Percentiles rank a stretch among this genome's conserved stretches.
Evolutionary conservation across 1,140 invertebrate genomes (phyloP).

Genomic region (Philotrypesis tridentata): DNA sequence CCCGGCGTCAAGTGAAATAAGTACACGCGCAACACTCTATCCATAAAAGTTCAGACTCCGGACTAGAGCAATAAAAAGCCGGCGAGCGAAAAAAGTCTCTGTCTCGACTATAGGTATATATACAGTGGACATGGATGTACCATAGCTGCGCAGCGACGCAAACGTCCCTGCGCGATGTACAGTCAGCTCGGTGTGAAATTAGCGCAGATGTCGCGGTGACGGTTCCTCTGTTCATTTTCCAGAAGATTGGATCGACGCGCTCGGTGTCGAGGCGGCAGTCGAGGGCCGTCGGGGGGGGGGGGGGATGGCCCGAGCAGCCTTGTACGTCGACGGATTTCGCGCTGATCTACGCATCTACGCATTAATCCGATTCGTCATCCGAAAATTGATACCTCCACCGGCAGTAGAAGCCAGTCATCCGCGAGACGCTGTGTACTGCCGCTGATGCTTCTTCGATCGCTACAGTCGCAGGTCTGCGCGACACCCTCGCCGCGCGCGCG

Average conservation of each 20-base stretch:
- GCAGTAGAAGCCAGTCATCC: neutral
- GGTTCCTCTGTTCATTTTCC: constrained; percentile 73
- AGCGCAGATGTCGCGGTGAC: constrained; percentile 73
- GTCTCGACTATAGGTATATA: too few species aligned
- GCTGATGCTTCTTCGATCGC: neutral
- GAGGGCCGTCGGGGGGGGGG: neutral
- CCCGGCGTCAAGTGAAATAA: constrained; percentile 36
- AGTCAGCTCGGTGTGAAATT: constrained; percentile 74
- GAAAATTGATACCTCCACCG: constrained; percentile 56
- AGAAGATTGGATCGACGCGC: constrained; percentile 68
- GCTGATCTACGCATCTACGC: constrained; percentile 61
- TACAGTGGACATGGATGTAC: neutral
- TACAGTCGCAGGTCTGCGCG: too few species aligned
- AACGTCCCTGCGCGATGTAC: constrained; percentile 50
- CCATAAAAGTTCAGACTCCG: constrained; percentile 4
- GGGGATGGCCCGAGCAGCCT: neutral
- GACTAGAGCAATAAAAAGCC: constrained; percentile 2
- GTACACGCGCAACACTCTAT: neutral
- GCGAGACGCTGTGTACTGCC: neutral
- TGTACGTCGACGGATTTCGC: constrained; percentile 60
- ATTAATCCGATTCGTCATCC: constrained; percentile 62
- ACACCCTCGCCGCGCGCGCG: constrained; percentile 28
- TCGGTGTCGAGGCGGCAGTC: constrained; percentile 19
- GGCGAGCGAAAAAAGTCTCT: neutral
- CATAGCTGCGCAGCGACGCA: neutral